phyloP scores from a whole-genome alignment of 2,888 invertebrate genomes.

The Anthoptus insignis region DNA sequence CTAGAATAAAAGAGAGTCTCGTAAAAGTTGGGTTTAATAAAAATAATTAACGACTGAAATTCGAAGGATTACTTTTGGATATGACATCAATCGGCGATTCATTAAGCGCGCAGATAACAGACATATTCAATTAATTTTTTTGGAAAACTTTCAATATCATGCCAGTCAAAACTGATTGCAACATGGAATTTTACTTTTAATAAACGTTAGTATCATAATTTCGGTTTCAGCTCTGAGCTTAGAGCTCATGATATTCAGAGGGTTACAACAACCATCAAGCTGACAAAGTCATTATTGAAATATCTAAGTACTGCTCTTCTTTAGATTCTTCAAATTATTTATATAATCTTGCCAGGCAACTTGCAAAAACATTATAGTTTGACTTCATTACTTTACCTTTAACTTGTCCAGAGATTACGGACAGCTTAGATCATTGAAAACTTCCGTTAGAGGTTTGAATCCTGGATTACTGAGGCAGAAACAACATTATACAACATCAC shows the following conservation, averaged over 20 bases:
- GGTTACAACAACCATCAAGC: background rate
- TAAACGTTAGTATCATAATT: background rate
- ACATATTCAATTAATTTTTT: constrained; percentile 35
- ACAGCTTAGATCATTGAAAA: background rate
- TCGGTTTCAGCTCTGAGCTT: background rate
- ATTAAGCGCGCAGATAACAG: constrained; percentile 33
- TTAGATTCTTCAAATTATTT: too few species aligned
- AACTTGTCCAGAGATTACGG: too few species aligned
- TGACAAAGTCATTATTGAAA: too few species aligned
- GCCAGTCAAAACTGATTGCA: constrained; percentile 15
- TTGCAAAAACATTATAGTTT: too few species aligned
- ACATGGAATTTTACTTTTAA: constrained; percentile 20
- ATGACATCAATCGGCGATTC: constrained; percentile 35
- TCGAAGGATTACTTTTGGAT: constrained; percentile 44
- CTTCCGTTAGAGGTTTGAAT: too few species aligned
- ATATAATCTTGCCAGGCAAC: too few species aligned
- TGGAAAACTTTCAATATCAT: constrained; percentile 16
- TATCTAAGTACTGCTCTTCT: too few species aligned
- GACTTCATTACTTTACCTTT: too few species aligned
- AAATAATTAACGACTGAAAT: constrained; percentile 55
- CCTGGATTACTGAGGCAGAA: too few species aligned
- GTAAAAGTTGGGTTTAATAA: constrained; percentile 59
- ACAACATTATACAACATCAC: too few species aligned
- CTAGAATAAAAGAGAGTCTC: constrained; percentile 59
- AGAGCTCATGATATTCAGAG: background rate